These are phyloP conservation scores for Alcedo quadribrachys DNA, from an alignment of 2,797 vertebrate genomes.

Conservation along the genomic window DNA sequence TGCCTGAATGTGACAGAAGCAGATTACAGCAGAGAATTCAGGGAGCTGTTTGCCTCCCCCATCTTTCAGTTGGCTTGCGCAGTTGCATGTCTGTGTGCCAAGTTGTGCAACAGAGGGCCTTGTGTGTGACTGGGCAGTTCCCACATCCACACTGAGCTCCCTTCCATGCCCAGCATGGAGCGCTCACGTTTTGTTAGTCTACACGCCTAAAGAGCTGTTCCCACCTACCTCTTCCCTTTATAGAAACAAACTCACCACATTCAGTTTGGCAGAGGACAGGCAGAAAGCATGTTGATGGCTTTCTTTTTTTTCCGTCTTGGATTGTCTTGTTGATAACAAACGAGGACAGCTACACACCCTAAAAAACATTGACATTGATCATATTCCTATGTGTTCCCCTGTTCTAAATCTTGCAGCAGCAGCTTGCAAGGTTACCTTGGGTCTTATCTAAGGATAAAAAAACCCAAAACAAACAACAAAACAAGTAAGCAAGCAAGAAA, in stretches of 20 bases:
- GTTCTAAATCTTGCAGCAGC: constrained; percentile 14
- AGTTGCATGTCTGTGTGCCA: background rate
- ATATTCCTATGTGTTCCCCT: background rate
- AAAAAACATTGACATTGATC: background rate
- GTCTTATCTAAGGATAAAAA: background rate
- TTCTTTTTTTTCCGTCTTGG: background rate
- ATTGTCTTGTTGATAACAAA: background rate
- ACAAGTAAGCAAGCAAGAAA: background rate
- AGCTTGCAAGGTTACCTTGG: background rate
- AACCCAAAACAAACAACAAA: background rate
- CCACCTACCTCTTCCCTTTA: constrained; percentile 27
- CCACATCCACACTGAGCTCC: background rate
- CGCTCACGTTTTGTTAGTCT: constrained; percentile 15
- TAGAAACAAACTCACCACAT: background rate
- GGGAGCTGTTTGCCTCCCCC: background rate
- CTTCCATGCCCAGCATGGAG: background rate
- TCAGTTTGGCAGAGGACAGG: background rate
- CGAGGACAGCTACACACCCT: background rate
- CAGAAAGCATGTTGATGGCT: background rate
- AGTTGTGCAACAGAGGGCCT: background rate
- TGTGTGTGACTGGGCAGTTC: background rate
- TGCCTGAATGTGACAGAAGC: background rate
- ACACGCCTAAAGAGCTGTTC: background rate
- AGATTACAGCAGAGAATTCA: background rate
- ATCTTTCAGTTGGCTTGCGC: background rate